Evolutionary conservation across 35 echinoderm and acorn worm species (phyloP).

Genomic region (Chiridota heheva): DNA sequence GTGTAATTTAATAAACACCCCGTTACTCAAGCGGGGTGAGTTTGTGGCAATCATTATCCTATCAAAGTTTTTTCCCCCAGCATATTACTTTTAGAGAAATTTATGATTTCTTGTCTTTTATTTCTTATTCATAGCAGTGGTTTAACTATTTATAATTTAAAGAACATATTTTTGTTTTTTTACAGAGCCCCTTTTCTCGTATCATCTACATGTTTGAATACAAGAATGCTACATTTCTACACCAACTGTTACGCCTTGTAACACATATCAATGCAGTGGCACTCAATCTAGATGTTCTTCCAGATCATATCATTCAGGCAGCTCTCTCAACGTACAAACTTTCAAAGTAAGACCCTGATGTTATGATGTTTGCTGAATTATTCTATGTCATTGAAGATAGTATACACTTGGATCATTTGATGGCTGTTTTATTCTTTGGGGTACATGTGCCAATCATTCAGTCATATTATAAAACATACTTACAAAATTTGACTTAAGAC

Average conservation of each 20-base stretch:
- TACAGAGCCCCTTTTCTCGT: slow-evolving; percentile 89
- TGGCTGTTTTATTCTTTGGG: too few relatives aligned
- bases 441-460: too few relatives aligned
- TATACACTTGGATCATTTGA: too few relatives aligned
- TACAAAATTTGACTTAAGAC: too few relatives aligned
- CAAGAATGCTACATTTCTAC: slow-evolving; percentile 88
- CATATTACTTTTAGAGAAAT: not conserved
- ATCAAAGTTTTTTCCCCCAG: too few relatives aligned
- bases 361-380: too few relatives aligned
- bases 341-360: slow-evolving; percentile 61
- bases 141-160: not conserved
- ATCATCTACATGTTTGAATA: slow-evolving; percentile 96
- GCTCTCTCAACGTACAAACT: slow-evolving; percentile 97
- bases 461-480: too few relatives aligned
- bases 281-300: slow-evolving; percentile 74
- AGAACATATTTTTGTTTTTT: slow-evolving; percentile 18
- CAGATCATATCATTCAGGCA: slow-evolving; percentile 89
- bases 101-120: not conserved
- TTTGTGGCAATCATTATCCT: too few relatives aligned
- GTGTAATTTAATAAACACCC: too few relatives aligned
- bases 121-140: not conserved
- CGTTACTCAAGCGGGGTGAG: too few relatives aligned
- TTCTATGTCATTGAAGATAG: too few relatives aligned
- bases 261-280: slow-evolving; percentile 85
- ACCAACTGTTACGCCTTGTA: slow-evolving; percentile 67